Base-by-base conservation (phyloP, 1,140 invertebrate genomes). In the Hydropsyche tenuis region DNA sequence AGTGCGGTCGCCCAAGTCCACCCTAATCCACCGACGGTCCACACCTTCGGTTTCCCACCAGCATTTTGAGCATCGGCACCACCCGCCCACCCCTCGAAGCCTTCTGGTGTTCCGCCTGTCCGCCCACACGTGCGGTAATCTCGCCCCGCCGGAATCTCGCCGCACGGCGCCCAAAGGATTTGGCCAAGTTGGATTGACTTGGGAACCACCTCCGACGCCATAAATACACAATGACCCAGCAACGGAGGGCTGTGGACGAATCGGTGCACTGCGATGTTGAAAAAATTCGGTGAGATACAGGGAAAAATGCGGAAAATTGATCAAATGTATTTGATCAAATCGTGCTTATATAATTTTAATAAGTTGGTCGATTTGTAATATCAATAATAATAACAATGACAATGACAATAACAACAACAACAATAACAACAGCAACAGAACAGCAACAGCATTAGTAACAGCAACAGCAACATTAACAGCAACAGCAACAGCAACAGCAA, bases 141-240 rank as follows among this genome's bases (percentile, higher is more conserved):
- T 43, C 43, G 14, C 45, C 63, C 63, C 37, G 16, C 43, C 43
- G 22, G n/a, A 68, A 46, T 68, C 46, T 72, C 42, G 46, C 60
- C 51, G 53, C 51, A 71, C 69, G 53, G 51, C 56, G 51, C 69
- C 69, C 69, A 16, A 25, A 72, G 69, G 69, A 72, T 72, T 72
- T 63, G 56, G 56, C 46, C 51, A 72, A 72, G 53, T 72, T 72
- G 69, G 69, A 72, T 72, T 72, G 69, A 72, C 69, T 72, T 63
- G 69, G 69, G 42, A 63, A 63, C 69, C 69, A 42, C 42, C 69
- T 72, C 56, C 53, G 60, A 25, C 53, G 69, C 46, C 69, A 72
- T 72, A 72, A 72, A 72, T 72, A 72, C 69, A 72, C 69, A 72
- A 72, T 72, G 69, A 72, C 69, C 69, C 56, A 37, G 23, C 27